phyloP scores from a whole-genome alignment of 2,113 vertebrate species.

The Helogale parvula region DNA sequence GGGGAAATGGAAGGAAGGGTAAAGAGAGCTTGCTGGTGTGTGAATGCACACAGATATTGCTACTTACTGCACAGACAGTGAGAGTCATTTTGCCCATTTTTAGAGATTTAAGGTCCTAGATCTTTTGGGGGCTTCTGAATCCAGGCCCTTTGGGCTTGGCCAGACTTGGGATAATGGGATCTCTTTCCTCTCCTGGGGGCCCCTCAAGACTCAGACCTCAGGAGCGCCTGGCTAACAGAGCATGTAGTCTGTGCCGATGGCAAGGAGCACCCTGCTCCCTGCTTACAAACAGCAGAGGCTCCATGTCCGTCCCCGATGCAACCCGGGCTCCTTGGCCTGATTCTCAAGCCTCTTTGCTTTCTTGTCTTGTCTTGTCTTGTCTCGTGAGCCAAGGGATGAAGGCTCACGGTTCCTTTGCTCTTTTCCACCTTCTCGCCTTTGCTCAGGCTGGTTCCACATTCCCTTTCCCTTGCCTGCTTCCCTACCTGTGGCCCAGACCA shows the following conservation, averaged over 20 bases:
- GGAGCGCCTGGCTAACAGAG: not conserved
- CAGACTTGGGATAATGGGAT: not conserved
- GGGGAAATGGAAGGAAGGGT: not conserved
- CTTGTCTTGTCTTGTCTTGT: not conserved
- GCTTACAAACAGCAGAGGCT: not conserved
- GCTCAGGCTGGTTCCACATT: not conserved
- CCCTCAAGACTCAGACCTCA: not conserved
- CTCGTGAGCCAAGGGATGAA: not conserved
- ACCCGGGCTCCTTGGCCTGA: not conserved
- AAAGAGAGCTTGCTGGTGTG: not conserved
- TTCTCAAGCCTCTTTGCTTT: not conserved
- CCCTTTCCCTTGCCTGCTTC: not conserved
- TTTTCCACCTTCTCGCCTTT: not conserved
- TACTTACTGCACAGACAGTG: too few species aligned
- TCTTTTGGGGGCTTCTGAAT: not conserved
- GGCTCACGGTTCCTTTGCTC: not conserved
- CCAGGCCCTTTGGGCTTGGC: not conserved
- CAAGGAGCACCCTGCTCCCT: too few species aligned
- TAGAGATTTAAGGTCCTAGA: not conserved
- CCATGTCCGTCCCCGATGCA: rapidly evolving
- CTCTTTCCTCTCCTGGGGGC: not conserved
- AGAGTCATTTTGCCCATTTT: not conserved
- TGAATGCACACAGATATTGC: not conserved
- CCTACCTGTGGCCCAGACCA: not conserved
- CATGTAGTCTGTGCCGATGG: rapidly evolving